Conservation (phyloP, 35 echinoderm and acorn worm genomes). For the Amphiura filiformis region DNA sequence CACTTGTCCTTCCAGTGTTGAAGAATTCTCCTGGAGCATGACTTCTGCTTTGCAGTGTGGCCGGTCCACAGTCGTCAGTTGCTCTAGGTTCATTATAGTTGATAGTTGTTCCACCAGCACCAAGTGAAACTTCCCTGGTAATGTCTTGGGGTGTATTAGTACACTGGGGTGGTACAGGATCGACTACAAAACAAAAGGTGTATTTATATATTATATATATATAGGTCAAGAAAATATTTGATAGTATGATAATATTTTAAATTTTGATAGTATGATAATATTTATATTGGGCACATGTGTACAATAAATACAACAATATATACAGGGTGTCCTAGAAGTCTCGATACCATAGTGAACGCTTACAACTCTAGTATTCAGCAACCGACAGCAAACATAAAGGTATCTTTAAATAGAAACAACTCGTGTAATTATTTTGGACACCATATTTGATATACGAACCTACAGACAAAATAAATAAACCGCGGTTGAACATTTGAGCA, state of each 20-base stretch:
- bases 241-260: not conserved
- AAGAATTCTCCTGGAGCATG: constrained; percentile 60
- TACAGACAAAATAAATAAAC: too few species aligned
- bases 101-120: constrained; percentile 22
- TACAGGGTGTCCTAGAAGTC: not conserved
- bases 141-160: not conserved
- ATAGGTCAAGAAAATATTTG: not conserved
- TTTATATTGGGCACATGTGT: not conserved
- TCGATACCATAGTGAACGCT: too few species aligned
- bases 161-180: not conserved
- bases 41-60: not conserved
- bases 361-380: too few species aligned
- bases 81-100: constrained; percentile 52
- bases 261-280: too few species aligned
- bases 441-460: too few species aligned
- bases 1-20: constrained; percentile 32
- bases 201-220: not conserved
- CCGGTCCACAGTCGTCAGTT: constrained; percentile 65
- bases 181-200: not conserved
- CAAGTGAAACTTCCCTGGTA: not conserved
- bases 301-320: not conserved
- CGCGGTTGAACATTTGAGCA: too few species aligned
- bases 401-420: too few species aligned
- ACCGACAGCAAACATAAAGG: too few species aligned
- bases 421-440: too few species aligned